These are phyloP conservation scores for Aleiodes sp. DNA, from an alignment of 1,140 invertebrate genomes.

Conservation along the genomic window DNA sequence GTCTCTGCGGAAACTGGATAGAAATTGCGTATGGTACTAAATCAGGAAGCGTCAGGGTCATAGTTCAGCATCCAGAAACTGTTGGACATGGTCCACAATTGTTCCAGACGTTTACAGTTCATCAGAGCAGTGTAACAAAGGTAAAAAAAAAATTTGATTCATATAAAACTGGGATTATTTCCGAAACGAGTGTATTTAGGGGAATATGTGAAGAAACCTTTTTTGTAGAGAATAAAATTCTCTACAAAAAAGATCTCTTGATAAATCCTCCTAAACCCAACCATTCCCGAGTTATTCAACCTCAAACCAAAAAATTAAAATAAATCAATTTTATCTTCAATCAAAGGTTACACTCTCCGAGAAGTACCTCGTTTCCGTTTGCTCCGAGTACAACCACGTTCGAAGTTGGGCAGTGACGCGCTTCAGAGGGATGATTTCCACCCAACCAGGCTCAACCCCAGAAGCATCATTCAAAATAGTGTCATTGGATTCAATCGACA, in stretches of 20 bases:
- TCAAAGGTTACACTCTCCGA: conserved; percentile 90
- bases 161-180: background rate
- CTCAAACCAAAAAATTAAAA: conserved; percentile 26
- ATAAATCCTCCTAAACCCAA: too few relatives aligned
- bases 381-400: conserved; percentile 98
- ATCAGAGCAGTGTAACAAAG: conserved; percentile 95
- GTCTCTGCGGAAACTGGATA: conserved; percentile 97
- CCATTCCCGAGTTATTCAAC: too few relatives aligned
- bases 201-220: too few relatives aligned
- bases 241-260: too few relatives aligned
- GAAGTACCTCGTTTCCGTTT: conserved; percentile 96
- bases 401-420: conserved; percentile 95
- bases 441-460: conserved; percentile 95
- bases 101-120: conserved; percentile 98
- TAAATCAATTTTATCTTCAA: conserved; percentile 38
- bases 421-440: conserved; percentile 96
- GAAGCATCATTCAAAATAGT: conserved; percentile 96
- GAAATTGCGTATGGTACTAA: conserved; percentile 99
- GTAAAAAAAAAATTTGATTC: conserved; percentile 60
- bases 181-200: too few relatives aligned
- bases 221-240: too few relatives aligned
- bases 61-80: conserved; percentile 98
- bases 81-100: conserved; percentile 97
- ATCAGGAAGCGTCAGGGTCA: conserved; percentile 93
- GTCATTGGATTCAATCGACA: conserved; percentile 86